Conservation (phyloP, 2,797 vertebrate genomes). For the Oryzias dopingdopingensis region DNA sequence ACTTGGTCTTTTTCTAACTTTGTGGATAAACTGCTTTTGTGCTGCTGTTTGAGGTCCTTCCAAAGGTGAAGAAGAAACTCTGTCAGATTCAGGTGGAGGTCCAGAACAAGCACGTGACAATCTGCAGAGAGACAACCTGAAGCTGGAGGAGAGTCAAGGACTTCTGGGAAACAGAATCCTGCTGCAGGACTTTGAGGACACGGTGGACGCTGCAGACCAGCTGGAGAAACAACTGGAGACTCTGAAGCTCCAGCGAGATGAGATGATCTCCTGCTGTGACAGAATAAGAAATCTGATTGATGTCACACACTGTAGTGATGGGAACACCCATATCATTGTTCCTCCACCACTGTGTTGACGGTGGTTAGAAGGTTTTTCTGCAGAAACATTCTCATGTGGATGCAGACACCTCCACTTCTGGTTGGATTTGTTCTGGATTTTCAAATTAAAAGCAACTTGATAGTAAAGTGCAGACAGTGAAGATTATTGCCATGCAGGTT, state of each 20-base stretch:
- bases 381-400: no score
- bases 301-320: no score
- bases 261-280: constrained; percentile 39
- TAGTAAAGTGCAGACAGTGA: no score
- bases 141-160: constrained; percentile 68
- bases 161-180: constrained; percentile 76
- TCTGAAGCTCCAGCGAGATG: constrained; percentile 56
- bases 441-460: no score
- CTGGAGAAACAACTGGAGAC: constrained; percentile 65
- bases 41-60: constrained; percentile 55
- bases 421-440: no score
- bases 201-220: constrained; percentile 45
- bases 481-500: no score
- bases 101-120: constrained; percentile 46
- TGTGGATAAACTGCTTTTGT: background rate
- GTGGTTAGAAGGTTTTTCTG: no score
- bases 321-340: no score
- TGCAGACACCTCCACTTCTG: no score
- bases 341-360: no score
- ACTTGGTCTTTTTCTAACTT: background rate
- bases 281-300: constrained; percentile 41
- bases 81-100: constrained; percentile 71
- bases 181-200: constrained; percentile 79
- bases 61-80: constrained; percentile 81
- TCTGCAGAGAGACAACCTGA: constrained; percentile 65